A percentile compares a stretch with the other conserved stretches of the same genome.
phyloP scores from a whole-genome alignment of 1,140 invertebrate genomes.

The Anastrepha obliqua region DNA sequence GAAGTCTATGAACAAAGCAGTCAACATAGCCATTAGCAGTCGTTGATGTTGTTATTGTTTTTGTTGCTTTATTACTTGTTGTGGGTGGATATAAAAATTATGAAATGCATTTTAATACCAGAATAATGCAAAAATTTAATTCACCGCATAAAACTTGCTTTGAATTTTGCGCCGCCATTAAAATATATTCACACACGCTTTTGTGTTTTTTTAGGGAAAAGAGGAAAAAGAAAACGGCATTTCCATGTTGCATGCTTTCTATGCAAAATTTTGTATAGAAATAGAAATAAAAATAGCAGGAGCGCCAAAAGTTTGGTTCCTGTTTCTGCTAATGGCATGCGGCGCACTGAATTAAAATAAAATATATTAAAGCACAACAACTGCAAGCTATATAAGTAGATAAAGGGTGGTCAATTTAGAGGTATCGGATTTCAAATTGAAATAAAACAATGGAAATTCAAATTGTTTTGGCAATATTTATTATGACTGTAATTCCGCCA shows the following conservation, averaged over 20 bases:
- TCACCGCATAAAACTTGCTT: constrained; percentile 54
- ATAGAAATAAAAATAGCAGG: not conserved
- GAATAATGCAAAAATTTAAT: constrained; percentile 54
- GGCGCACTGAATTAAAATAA: not conserved
- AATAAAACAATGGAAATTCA: too few relatives aligned
- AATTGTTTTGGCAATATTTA: too few relatives aligned
- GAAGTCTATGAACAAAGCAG: constrained; percentile 28
- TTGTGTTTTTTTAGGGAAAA: not conserved
- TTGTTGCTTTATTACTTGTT: not conserved
- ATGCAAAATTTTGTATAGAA: not conserved
- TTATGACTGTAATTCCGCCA: too few relatives aligned
- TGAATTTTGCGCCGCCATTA: constrained; percentile 40
- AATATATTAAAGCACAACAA: not conserved
- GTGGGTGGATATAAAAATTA: constrained; percentile 1
- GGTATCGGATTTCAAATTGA: too few relatives aligned
- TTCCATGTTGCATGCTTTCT: not conserved
- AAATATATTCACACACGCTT: constrained; percentile 6
- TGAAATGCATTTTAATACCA: constrained; percentile 51
- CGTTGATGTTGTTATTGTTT: not conserved
- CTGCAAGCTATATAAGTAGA: not conserved
- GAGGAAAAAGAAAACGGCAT: not conserved
- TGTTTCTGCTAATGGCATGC: not conserved
- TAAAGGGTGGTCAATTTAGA: too few relatives aligned
- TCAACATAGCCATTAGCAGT: constrained; percentile 40
- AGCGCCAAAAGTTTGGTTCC: constrained; percentile 11